Evolutionary conservation across 2,888 invertebrate genomes (phyloP).

Genomic region (Steinernema carpocapsae): DNA sequence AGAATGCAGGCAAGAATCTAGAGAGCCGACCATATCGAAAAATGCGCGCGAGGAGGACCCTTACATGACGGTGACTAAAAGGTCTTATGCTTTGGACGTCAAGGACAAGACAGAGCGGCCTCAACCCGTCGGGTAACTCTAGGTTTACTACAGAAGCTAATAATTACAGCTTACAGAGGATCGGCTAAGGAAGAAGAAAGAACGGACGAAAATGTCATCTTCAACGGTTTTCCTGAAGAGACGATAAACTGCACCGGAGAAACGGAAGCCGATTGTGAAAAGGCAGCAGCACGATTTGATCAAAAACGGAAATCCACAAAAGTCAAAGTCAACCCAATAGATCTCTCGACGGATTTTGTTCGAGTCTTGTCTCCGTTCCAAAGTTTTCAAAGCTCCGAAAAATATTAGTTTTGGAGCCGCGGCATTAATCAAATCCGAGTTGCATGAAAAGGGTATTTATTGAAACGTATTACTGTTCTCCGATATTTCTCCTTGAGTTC

Average conservation of each 20-base stretch:
- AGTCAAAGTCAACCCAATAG: background rate
- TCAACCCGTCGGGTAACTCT: background rate
- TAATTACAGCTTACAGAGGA: background rate
- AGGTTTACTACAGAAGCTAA: background rate
- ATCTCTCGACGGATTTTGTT: conserved; percentile 17
- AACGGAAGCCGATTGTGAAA: background rate
- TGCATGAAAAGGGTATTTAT: conserved; percentile 4
- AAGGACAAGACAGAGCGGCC: background rate
- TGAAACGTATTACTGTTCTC: conserved; percentile 17
- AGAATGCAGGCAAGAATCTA: background rate
- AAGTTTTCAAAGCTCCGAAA: background rate
- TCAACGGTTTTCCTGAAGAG: background rate
- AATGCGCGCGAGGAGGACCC: background rate
- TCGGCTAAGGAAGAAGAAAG: background rate
- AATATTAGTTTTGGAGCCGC: background rate
- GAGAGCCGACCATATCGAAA: background rate
- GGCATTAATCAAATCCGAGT: background rate
- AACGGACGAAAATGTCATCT: background rate
- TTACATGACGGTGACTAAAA: background rate
- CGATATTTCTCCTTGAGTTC: background rate
- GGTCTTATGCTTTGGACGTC: background rate
- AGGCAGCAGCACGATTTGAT: background rate
- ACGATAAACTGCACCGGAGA: background rate
- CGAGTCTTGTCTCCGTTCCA: background rate
- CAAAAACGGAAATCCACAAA: background rate